phyloP scores from a whole-genome alignment of 2,888 invertebrate genomes.

The Apamea crenata region DNA sequence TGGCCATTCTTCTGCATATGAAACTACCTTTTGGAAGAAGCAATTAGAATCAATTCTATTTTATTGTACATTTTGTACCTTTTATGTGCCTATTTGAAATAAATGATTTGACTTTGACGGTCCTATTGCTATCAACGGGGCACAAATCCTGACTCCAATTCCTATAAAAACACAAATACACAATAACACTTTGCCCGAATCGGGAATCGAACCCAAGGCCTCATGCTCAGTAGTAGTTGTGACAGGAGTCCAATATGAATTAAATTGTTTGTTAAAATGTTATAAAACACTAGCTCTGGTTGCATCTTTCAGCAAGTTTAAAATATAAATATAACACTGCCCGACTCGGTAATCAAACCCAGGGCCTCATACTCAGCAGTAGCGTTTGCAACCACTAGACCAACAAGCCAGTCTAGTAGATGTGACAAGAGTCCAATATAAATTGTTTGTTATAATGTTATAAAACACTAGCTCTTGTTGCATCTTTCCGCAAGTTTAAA shows the following conservation, averaged over 20 bases:
- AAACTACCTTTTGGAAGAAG: too few species aligned
- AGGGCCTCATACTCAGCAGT: neutral
- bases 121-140: neutral
- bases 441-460: neutral
- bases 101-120: neutral
- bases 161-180: too few species aligned
- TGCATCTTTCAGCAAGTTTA: neutral
- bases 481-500: neutral
- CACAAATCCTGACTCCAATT: neutral
- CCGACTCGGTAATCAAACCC: neutral
- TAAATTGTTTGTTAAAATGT: neutral
- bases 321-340: neutral
- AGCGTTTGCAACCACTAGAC: neutral
- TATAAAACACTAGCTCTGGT: neutral
- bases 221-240: neutral
- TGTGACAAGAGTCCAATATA: neutral
- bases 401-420: neutral
- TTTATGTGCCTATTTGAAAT: neutral
- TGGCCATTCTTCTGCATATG: too few species aligned
- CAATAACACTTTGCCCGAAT: too few species aligned
- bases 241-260: neutral
- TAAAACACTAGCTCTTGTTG: neutral
- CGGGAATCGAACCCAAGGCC: neutral
- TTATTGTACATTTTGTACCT: neutral
- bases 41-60: neutral